Conservation (phyloP, 2,888 invertebrate species). For the Leucoma salicis region DNA sequence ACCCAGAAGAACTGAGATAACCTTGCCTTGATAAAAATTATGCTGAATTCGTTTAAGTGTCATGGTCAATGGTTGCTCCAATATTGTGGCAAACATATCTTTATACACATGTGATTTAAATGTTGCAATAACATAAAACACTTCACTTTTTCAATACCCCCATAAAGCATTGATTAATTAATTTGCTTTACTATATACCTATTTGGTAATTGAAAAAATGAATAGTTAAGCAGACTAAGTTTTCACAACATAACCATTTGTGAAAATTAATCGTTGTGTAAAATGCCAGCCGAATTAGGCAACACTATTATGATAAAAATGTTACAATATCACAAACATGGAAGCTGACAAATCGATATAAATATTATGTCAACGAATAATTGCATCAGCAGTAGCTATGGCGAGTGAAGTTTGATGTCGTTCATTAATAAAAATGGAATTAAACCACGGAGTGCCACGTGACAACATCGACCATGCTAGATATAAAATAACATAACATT, state of each 20-base stretch:
- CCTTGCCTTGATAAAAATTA: background rate
- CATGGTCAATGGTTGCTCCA: background rate
- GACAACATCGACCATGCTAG: conserved; percentile 34
- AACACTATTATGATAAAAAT: background rate
- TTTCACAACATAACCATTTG: conserved; percentile 1
- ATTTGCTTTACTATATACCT: background rate
- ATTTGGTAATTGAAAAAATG: conserved; percentile 13
- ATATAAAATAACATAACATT: too few relatives aligned
- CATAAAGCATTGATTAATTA: background rate
- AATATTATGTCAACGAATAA: background rate
- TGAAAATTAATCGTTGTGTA: background rate
- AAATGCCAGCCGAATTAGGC: background rate
- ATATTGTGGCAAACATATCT: background rate
- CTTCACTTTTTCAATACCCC: conserved; percentile 10
- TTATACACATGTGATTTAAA: conserved; percentile 3
- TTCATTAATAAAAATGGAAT: conserved; percentile 17
- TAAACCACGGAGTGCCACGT: conserved; percentile 21
- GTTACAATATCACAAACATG: background rate
- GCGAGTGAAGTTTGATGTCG: conserved; percentile 18
- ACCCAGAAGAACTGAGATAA: background rate
- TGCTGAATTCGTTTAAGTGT: background rate
- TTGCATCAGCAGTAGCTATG: conserved; percentile 24
- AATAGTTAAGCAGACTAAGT: conserved; percentile 28
- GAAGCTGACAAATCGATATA: background rate
- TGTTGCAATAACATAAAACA: conserved; percentile 1